Evolutionary conservation across 2,113 vertebrate genomes (phyloP).

Genomic region (Fregetta grallaria): DNA sequence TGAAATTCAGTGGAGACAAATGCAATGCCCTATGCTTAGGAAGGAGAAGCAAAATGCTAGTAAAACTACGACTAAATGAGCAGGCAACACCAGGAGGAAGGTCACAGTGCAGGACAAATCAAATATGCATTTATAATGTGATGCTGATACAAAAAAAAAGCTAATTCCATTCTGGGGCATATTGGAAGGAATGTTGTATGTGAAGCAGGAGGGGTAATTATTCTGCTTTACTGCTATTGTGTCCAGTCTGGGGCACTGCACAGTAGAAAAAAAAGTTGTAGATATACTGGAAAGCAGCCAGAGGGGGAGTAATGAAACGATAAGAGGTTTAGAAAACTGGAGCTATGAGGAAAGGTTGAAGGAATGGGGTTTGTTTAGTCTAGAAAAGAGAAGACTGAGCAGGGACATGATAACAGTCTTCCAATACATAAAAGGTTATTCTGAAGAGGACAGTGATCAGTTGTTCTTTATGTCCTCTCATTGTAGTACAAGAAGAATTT

Average conservation of each 20-base stretch:
- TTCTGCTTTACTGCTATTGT: background rate
- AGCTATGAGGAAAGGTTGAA: conserved; percentile 51
- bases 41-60: background rate
- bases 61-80: background rate
- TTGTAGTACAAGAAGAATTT: background rate
- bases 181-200: background rate
- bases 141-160: background rate
- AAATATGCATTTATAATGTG: background rate
- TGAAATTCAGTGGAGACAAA: background rate
- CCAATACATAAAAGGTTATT: conserved; percentile 7
- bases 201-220: background rate
- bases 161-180: background rate
- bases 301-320: background rate
- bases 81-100: background rate
- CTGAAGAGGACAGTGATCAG: background rate
- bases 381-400: conserved; percentile 36
- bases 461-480: background rate
- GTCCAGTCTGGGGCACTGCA: background rate
- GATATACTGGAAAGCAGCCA: conserved; percentile 38
- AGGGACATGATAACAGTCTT: conserved; percentile 32
- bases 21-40: background rate
- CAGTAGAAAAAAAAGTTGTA: background rate
- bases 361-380: conserved; percentile 63
- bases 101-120: background rate
- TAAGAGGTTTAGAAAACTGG: conserved; percentile 49